Percentiles rank a stretch among this genome's conserved stretches.
These are phyloP conservation scores for Excalfactoria chinensis DNA, from an alignment of 2,113 vertebrate species.

Conservation along the genomic window DNA sequence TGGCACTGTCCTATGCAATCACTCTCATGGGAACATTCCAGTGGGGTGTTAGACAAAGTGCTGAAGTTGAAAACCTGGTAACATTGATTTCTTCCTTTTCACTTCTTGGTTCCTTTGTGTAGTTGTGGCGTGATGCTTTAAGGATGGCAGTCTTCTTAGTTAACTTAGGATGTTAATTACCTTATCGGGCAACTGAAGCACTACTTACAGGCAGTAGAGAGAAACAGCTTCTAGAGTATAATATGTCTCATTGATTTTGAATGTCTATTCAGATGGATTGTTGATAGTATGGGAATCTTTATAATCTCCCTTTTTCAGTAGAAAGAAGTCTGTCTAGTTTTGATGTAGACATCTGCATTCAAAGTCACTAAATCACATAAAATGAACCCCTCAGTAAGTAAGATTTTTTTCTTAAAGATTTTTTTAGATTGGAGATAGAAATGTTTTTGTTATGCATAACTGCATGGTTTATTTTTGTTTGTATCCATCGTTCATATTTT, in stretches of 20 bases:
- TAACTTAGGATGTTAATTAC: not conserved
- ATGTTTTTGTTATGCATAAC: not conserved
- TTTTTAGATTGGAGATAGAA: not conserved
- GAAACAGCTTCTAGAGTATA: not conserved
- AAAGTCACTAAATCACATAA: not conserved
- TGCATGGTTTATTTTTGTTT: not conserved
- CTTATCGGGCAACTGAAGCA: not conserved
- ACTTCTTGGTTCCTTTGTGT: constrained; percentile 16
- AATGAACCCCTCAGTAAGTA: not conserved
- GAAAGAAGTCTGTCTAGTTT: not conserved
- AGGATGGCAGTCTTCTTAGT: constrained; percentile 8
- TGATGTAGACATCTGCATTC: not conserved
- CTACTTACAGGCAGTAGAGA: not conserved
- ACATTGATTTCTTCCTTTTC: constrained; percentile 55
- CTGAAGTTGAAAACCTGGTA: constrained; percentile 97
- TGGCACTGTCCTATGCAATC: constrained; percentile 90
- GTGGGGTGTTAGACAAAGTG: constrained; percentile 95
- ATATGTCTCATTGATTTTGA: not conserved
- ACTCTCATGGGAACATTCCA: constrained; percentile 95
- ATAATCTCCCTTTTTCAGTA: not conserved
- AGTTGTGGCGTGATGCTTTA: constrained; percentile 19
- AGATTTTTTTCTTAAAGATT: not conserved
- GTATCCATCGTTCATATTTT: not conserved
- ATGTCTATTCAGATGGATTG: not conserved
- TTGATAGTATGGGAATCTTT: not conserved